Conservation (phyloP, 2,797 vertebrate species). For the Peromyscus aztecus region DNA sequence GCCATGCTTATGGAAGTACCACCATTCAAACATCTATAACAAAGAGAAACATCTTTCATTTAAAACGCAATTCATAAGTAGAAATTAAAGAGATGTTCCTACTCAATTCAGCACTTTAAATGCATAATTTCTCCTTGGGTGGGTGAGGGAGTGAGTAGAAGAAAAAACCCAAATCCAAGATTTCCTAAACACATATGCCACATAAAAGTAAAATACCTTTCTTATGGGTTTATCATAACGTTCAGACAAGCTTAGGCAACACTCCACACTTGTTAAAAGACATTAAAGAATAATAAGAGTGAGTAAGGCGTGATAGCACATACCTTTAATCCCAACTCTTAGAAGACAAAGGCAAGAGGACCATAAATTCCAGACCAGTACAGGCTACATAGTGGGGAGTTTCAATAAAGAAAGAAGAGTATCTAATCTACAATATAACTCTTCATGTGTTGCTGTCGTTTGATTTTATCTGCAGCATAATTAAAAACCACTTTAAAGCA, state of each 20-base stretch:
- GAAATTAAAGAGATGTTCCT: constrained; percentile 42
- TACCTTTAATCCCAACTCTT: neutral
- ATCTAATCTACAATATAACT: neutral
- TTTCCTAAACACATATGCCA: constrained; percentile 18
- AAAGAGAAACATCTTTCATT: constrained; percentile 73
- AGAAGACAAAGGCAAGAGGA: neutral
- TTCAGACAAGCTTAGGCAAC: constrained; percentile 62
- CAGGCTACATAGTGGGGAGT: neutral
- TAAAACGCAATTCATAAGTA: constrained; percentile 42
- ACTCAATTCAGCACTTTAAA: constrained; percentile 33
- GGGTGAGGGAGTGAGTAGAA: neutral
- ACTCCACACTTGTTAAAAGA: constrained; percentile 47
- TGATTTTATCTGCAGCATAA: constrained; percentile 51
- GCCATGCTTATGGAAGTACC: constrained; percentile 98
- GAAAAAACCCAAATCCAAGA: constrained; percentile 2
- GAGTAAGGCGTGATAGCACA: neutral
- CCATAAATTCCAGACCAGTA: neutral
- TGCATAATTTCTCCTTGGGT: neutral
- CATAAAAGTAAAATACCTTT: neutral
- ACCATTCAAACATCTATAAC: constrained; percentile 98
- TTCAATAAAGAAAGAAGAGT: neutral
- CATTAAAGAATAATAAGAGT: neutral
- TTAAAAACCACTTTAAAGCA: constrained; percentile 32
- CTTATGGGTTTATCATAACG: constrained; percentile 9
- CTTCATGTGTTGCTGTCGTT: neutral